phyloP scores from a whole-genome alignment of 2,888 invertebrate species.

The Erpobdella octoculata region DNA sequence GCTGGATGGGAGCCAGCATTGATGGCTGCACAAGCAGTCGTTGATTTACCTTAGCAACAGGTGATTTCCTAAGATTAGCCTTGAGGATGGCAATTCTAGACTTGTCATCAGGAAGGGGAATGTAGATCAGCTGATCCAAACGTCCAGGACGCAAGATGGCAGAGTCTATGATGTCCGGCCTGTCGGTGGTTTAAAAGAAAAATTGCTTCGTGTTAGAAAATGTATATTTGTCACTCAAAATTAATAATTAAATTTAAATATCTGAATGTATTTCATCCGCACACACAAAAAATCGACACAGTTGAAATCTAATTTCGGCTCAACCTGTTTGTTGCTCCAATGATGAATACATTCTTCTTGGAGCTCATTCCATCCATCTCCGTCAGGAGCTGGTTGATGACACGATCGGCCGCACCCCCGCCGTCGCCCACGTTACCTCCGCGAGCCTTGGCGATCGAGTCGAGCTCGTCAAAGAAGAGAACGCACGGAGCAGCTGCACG shows the following conservation, averaged over 20 bases:
- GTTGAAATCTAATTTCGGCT: not conserved
- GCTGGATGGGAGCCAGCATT: too few species aligned
- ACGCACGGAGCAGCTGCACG: slow-evolving; percentile 98
- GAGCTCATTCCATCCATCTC: slow-evolving; percentile 99
- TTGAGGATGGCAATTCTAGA: slow-evolving; percentile 91
- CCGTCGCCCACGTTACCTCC: slow-evolving; percentile 95
- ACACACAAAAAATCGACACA: not conserved
- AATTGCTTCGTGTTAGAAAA: not conserved
- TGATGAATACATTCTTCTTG: slow-evolving; percentile 99
- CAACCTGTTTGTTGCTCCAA: slow-evolving; percentile 79
- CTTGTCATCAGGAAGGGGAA: slow-evolving; percentile 96
- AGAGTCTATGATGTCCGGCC: slow-evolving; percentile 91
- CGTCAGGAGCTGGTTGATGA: slow-evolving; percentile 97
- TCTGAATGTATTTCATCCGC: too few species aligned
- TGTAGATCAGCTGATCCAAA: slow-evolving; percentile 97
- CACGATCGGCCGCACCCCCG: slow-evolving; percentile 89
- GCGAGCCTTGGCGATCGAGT: slow-evolving; percentile 97
- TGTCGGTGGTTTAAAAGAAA: slow-evolving; percentile 31
- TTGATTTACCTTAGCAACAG: slow-evolving; percentile 71
- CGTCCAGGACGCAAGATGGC: slow-evolving; percentile 96
- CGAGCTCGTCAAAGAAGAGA: slow-evolving; percentile 96
- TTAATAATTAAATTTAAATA: too few species aligned
- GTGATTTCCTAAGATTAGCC: slow-evolving; percentile 90
- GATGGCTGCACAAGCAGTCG: too few species aligned
- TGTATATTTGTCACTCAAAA: not conserved